A percentile compares a stretch with the other conserved stretches of the same genome.
Evolutionary conservation across 2,888 invertebrate genomes (phyloP).

Genomic region (Trachelus troglodyta): DNA sequence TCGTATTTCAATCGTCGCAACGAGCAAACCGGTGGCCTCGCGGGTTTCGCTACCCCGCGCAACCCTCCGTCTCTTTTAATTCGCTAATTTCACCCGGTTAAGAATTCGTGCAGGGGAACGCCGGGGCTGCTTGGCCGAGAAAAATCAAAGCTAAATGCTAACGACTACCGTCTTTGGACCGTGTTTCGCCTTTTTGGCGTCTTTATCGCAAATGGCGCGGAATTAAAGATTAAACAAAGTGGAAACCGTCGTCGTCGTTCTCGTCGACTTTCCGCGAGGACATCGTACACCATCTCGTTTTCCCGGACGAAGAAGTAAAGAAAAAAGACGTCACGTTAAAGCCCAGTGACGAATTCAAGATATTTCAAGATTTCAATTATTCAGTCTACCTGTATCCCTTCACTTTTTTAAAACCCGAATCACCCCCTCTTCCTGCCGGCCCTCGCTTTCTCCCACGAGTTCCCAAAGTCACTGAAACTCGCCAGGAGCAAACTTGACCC

Average conservation of each 20-base stretch:
- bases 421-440: neutral
- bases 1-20: slow-evolving; percentile 16
- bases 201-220: slow-evolving; percentile 60
- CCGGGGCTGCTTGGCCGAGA: slow-evolving; percentile 52
- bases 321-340: neutral
- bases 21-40: slow-evolving; percentile 4
- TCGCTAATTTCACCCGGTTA: slow-evolving; percentile 64
- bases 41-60: slow-evolving; percentile 23
- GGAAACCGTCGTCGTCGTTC: slow-evolving; percentile 33
- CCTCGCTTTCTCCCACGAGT: neutral
- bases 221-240: slow-evolving; percentile 65
- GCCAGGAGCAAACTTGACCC: neutral
- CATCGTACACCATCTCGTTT: neutral
- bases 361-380: neutral
- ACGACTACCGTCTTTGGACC: slow-evolving; percentile 41
- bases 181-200: slow-evolving; percentile 39
- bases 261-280: neutral
- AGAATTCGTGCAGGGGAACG: slow-evolving; percentile 63
- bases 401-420: neutral
- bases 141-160: slow-evolving; percentile 63
- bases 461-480: neutral
- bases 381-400: neutral
- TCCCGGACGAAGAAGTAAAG: neutral
- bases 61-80: slow-evolving; percentile 54
- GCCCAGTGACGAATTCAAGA: neutral